These are phyloP conservation scores for Lepidurus arcticus DNA, from an alignment of 1,140 invertebrate species.

Conservation along the genomic window DNA sequence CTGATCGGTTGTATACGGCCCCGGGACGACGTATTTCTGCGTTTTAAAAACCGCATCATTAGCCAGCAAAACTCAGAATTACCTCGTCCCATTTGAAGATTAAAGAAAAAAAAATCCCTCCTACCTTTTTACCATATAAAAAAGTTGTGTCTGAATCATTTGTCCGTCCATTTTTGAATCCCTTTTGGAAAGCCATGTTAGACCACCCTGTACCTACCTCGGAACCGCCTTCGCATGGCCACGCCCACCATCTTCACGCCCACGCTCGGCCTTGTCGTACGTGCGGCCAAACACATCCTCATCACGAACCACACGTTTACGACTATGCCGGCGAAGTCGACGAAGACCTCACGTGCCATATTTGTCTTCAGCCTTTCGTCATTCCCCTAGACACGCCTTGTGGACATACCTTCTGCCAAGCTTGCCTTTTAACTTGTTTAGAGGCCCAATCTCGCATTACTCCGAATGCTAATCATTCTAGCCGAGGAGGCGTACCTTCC, in stretches of 20 bases:
- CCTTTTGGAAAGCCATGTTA: conserved; percentile 16
- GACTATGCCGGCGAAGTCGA: conserved; percentile 51
- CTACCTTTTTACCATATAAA: background rate
- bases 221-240: conserved; percentile 25
- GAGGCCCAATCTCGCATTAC: conserved; percentile 41
- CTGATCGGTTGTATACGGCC: background rate
- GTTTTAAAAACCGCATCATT: background rate
- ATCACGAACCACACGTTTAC: conserved; percentile 49
- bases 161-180: background rate
- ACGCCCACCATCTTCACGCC: conserved; percentile 4
- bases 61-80: background rate
- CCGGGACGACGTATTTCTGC: conserved; percentile 11
- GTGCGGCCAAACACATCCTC: conserved; percentile 49
- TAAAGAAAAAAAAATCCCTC: background rate
- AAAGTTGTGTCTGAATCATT: conserved; percentile 12
- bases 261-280: conserved; percentile 41
- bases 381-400: conserved; percentile 49
- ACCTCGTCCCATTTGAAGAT: conserved; percentile 14
- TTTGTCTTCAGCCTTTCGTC: conserved; percentile 47
- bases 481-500: conserved; percentile 37
- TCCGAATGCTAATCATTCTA: conserved; percentile 44
- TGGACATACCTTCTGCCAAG: conserved; percentile 51
- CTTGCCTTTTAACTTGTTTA: conserved; percentile 47
- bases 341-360: conserved; percentile 50
- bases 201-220: conserved; percentile 8